Conservation (phyloP, 2,113 vertebrate species). For the Laticauda laticaudata region DNA sequence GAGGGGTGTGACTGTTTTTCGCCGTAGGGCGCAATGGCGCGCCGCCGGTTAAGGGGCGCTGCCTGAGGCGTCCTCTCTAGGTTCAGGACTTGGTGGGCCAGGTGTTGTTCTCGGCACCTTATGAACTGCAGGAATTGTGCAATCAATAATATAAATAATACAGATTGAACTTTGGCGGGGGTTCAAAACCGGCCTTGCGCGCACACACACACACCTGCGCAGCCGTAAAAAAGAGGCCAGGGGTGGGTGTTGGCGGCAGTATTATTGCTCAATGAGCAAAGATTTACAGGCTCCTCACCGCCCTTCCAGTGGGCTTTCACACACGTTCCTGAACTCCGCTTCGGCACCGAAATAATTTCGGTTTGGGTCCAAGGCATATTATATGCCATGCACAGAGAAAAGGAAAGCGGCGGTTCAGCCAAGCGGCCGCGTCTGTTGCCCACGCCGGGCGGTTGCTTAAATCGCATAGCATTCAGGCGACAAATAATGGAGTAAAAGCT, state of each 20-base stretch:
- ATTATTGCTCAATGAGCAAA: background rate
- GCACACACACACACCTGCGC: background rate
- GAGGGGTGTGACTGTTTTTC: background rate
- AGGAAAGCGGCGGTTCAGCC: background rate
- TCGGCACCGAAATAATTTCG: background rate
- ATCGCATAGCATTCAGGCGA: background rate
- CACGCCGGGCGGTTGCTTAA: background rate
- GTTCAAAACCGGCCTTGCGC: background rate
- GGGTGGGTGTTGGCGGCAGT: background rate
- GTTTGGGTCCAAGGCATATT: background rate
- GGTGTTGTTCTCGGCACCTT: background rate
- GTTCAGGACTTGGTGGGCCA: background rate
- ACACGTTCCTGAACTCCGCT: background rate
- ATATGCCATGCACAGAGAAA: background rate
- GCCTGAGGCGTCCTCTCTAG: background rate
- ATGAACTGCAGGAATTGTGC: background rate
- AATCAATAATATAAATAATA: background rate
- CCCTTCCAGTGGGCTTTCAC: background rate
- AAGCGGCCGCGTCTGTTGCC: background rate
- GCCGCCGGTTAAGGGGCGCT: background rate
- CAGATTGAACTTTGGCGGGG: background rate
- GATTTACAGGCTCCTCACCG: background rate
- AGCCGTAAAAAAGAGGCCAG: background rate
- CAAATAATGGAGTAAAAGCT: background rate
- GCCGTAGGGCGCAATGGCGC: background rate